Evolutionary conservation across 2,888 invertebrate genomes (phyloP), one percentile per base, ranked within the genome.

Genomic region (Dermolepida albohirtum): DNA sequence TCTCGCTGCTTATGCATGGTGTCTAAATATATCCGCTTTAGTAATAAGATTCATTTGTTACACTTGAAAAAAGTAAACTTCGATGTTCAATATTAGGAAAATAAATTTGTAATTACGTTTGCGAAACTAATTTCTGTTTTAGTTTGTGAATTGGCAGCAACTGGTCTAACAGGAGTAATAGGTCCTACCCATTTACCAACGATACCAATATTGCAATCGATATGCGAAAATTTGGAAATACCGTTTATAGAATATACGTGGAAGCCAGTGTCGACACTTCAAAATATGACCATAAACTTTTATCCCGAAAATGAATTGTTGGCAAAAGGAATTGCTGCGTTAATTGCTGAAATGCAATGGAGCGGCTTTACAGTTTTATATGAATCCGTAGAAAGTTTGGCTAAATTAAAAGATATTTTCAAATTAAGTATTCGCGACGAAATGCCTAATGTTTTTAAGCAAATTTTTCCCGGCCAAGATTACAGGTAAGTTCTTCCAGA

Each of bases 161-260:
- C 85, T 68, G 93, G 93, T 64, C 86, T 95, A 1, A 90, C 91
- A 5, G 95, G 91, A 47, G 87, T 97, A 40, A 91, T 97, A 77
- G 96, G 96, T 0, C 95, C 96, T 0, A 88, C 89, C 69, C 86
- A 89, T 50, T 86, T 85, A 71, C 81, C 85, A 44, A 86, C 90
- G 0, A 86, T 92, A 2, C 87, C 89, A 43, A 92, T 95, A 77
- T 89, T 95, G 7, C 91, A 94, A 79, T 93, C 94, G 34, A 89
- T 96, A 72, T 92, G 94, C 74, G 92, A 94, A 78, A 88, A 89
- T 66, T 87, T 94, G 74, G 94, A 95, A 84, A 88, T 97, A 70
- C 97, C 97, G 0, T 93, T 95, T 78, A 86, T 97, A 66, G 89
- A 93, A 76, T 90, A 89, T 0, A 88, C 89, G 70, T 92, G 92